Conservation (phyloP, 2,888 invertebrate genomes). For the Phyllotreta cruciferae region DNA sequence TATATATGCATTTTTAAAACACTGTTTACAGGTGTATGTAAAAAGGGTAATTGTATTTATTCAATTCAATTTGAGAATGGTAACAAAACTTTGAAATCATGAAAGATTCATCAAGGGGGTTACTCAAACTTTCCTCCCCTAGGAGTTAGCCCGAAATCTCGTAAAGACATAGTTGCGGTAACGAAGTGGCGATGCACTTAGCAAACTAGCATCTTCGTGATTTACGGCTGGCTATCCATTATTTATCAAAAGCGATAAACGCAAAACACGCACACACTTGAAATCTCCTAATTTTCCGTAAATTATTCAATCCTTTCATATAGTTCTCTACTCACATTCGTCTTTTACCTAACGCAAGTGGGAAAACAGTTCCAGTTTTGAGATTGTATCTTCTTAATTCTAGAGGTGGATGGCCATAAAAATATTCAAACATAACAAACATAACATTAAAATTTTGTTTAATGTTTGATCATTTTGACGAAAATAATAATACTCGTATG, state of each 20-base stretch:
- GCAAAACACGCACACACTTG: conserved; percentile 51
- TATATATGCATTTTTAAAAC: conserved; percentile 12
- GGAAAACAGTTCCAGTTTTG: conserved; percentile 31
- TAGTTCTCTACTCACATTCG: conserved; percentile 10
- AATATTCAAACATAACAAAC: conserved; percentile 4
- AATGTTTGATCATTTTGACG: background rate
- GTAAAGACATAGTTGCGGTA: conserved; percentile 25
- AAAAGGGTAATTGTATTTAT: background rate
- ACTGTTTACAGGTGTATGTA: background rate
- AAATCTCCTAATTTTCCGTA: conserved; percentile 50
- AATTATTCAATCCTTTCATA: conserved; percentile 49
- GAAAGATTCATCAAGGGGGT: conserved; percentile 6
- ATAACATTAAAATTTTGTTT: background rate
- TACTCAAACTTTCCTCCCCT: conserved; percentile 15
- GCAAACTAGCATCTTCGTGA: conserved; percentile 41
- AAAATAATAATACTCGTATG: too few species aligned
- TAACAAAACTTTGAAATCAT: background rate
- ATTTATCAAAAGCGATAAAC: conserved; percentile 58
- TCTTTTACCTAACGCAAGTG: conserved; percentile 18
- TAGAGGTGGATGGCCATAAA: conserved; percentile 10
- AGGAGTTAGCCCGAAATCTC: conserved; percentile 11
- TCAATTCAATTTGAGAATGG: background rate
- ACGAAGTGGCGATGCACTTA: conserved; percentile 35
- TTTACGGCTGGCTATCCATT: conserved; percentile 56
- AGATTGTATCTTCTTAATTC: conserved; percentile 15